Evolutionary conservation across 2,888 invertebrate species (phyloP), one percentile per base, ranked within the genome.

Genomic region (Dorcus hopei): DNA sequence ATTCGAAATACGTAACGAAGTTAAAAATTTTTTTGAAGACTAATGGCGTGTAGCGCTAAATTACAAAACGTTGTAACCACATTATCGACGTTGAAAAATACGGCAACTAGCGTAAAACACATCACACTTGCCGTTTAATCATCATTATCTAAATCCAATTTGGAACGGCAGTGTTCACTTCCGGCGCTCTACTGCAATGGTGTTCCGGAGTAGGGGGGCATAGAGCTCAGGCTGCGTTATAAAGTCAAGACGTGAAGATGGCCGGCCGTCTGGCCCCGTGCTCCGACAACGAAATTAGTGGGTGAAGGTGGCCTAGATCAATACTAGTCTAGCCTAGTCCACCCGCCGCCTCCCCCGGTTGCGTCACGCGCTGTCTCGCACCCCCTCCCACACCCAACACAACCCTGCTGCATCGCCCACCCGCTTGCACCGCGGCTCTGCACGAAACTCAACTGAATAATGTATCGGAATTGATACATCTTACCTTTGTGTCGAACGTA

Each of bases 271-370:
- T 64, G 61, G 64, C 65, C 64, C 61, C 63, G 55, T 58, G 54
- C 67, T 39, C 48, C 52, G 72, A 68, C 72, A 71, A 74, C 75
- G 74, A 76, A 77, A 77, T 77, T 77, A 77, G 76, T 77, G 76
- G 77, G 76, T 77, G 76, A 77, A 77, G 77, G 76, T 76, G 72
- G 75, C 75, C 76, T 75, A 77, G 77, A 77, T 76, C 76, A 77
- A 76, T 77, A 77, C 76, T 74, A 72, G 74, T 76, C 77, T 77
- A 77, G 77, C 74, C 72, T 68, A 70, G 67, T 63, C 67, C 64
- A 63, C 51, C 69, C 63, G 59, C 65, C 67, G 64, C 65, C 71
- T 61, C 70, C 73, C 68, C 70, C 68, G 65, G 63, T 67, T 68
- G 69, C 70, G 70, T 70, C 68, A 65, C 70, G 66, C 68, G 65